Percentiles rank a stretch among this genome's conserved stretches.
These are phyloP conservation scores for Apantesis nais DNA, from an alignment of 2,888 invertebrate genomes.

Conservation along the genomic window DNA sequence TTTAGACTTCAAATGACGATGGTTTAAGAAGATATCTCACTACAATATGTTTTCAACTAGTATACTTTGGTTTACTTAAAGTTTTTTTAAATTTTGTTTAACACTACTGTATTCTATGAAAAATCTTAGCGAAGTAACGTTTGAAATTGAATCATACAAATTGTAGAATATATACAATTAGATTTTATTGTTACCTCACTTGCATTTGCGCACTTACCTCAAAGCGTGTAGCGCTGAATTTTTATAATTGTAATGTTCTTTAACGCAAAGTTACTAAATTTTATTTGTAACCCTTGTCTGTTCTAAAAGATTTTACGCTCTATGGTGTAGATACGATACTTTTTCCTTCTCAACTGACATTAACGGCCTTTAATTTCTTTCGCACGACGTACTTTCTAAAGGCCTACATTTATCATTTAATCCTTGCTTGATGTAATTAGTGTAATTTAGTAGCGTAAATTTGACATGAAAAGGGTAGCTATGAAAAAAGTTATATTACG, in stretches of 20 bases:
- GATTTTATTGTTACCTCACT: neutral
- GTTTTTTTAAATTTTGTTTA: too few relatives aligned
- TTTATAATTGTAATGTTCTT: too few relatives aligned
- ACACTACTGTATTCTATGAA: neutral
- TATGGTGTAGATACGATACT: slow-evolving; percentile 49
- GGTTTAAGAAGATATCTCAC: neutral
- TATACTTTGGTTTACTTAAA: neutral
- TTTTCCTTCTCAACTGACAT: slow-evolving; percentile 63
- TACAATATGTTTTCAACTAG: neutral
- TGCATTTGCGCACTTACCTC: too few relatives aligned
- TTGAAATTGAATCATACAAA: too few relatives aligned
- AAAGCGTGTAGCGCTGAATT: too few relatives aligned
- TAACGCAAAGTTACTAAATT: neutral
- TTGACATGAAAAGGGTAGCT: slow-evolving; percentile 51
- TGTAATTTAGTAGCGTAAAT: slow-evolving; percentile 61
- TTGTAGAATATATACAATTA: neutral
- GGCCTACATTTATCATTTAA: slow-evolving; percentile 71
- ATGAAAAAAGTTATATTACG: slow-evolving; percentile 53
- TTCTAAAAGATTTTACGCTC: slow-evolving; percentile 38
- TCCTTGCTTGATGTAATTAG: slow-evolving; percentile 70
- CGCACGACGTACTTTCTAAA: slow-evolving; percentile 70
- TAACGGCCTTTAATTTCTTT: slow-evolving; percentile 67
- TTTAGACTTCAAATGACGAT: neutral
- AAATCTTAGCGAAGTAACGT: too few relatives aligned
- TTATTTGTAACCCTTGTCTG: slow-evolving; percentile 9